Evolutionary conservation across 2,113 vertebrate genomes (phyloP).

Genomic region (Chitala chitala): DNA sequence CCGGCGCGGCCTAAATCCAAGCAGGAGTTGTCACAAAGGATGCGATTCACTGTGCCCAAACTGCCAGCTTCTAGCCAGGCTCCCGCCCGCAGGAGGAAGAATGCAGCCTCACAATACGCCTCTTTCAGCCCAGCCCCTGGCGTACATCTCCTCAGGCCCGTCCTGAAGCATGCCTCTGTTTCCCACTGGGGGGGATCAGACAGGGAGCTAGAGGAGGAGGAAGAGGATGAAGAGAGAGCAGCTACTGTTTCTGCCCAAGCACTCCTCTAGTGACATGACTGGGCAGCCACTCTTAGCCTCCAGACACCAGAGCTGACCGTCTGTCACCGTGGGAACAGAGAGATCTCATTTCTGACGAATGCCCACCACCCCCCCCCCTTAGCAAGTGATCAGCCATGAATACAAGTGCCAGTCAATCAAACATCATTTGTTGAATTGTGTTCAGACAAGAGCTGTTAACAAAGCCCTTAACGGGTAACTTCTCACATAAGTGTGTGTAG

Average conservation of each 20-base stretch:
- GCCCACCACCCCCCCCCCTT: not conserved
- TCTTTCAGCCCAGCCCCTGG: constrained; percentile 66
- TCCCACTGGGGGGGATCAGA: constrained; percentile 33
- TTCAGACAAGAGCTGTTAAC: not conserved
- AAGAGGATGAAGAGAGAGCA: constrained; percentile 38
- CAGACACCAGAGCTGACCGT: not conserved
- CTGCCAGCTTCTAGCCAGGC: constrained; percentile 65
- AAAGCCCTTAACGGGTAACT: not conserved
- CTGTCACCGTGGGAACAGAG: constrained; percentile 8
- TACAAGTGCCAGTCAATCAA: constrained; percentile 7
- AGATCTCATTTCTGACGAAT: not conserved
- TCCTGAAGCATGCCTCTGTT: constrained; percentile 63
- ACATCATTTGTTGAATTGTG: not conserved
- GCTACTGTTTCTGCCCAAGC: not conserved
- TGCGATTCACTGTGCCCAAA: constrained; percentile 68
- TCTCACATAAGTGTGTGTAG: constrained; percentile 9
- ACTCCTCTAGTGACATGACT: too few relatives aligned
- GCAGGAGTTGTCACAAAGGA: constrained; percentile 69
- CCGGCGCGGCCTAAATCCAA: constrained; percentile 60
- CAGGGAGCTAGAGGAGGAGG: constrained; percentile 48
- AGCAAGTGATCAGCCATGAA: not conserved
- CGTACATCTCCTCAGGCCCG: constrained; percentile 49
- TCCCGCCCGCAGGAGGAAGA: constrained; percentile 65
- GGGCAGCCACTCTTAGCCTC: not conserved
- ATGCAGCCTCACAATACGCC: constrained; percentile 71